Evolutionary conservation across 2,888 invertebrate species (phyloP), one percentile per base, ranked within the genome.

Genomic region (Acanthacorydalis orientalis): DNA sequence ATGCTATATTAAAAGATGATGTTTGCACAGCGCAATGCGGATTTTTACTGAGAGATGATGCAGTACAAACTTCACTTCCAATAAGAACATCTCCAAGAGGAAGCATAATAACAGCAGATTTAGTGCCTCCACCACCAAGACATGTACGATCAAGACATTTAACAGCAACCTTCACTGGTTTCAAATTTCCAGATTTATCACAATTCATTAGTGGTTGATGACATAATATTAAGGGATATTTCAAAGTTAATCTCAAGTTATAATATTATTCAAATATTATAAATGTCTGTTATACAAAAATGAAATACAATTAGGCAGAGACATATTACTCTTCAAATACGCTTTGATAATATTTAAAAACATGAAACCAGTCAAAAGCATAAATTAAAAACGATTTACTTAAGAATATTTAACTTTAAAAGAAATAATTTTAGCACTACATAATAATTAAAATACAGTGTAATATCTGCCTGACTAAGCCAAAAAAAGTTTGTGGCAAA

Each of bases 1-100:
- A 89, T 32, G 82, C 83, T 0, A 82, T 91, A 39, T 64, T 84
- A 16, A 74, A 82, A 2, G 92, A 92, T 60, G 87, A 88, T 61
- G 88, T 91, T 11, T 92, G 92, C 67, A 81, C 86, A 14, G 86
- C 89, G 3, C 91, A 92, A 66, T 92, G 92, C 62, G 86, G 87
- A 39, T 82, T 83, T 57, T 70, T 81, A 11, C 65, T 81, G 16
- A 68, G 70, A 38, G 68, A 65, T 34, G 63, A 62, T 44, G 45
- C 49, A 32, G 46, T 50, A 39, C 49, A 46, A 31, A 50, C 49
- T 68, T 47, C 62, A 55, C 33, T 52, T 45, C 54, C 61, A n/a
- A 52, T 56, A 16, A 59, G 63, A 48, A 56, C 61, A 43, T 60
- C 52, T 8, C 41, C 52, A 34, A 46, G 54, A 6, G 53, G 53